These are phyloP conservation scores for Odobenus rosmarus DNA, from an alignment of 2,113 vertebrate genomes.

Conservation along the genomic window DNA sequence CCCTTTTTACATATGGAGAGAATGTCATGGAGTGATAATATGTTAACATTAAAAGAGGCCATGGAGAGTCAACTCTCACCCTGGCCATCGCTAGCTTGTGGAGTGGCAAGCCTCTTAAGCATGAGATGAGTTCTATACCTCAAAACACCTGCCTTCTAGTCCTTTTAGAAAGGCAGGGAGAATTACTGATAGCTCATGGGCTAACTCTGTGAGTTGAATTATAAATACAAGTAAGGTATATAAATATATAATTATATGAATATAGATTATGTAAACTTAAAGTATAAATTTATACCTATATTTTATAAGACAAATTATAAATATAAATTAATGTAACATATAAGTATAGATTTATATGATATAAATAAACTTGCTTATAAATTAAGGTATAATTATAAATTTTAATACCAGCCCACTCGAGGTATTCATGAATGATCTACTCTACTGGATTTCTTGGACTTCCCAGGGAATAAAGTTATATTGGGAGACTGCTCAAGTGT, in stretches of 20 bases:
- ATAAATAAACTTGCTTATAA: conserved; percentile 1
- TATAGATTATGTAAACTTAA: not conserved
- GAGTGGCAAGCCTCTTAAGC: not conserved
- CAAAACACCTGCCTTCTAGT: not conserved
- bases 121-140: not conserved
- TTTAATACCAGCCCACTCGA: not conserved
- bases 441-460: not conserved
- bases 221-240: conserved; percentile 23
- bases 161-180: not conserved
- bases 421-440: not conserved
- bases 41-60: not conserved
- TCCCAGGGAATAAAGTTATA: not conserved
- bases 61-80: not conserved
- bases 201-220: not conserved
- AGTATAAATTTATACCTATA: not conserved
- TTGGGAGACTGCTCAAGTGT: not conserved
- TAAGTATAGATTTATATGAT: not conserved
- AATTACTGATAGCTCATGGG: not conserved
- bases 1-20: not conserved
- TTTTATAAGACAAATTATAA: not conserved
- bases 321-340: not conserved
- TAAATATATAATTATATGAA: not conserved
- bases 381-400: not conserved
- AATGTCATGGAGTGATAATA: not conserved
- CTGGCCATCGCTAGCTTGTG: not conserved